Percentiles rank a stretch among this genome's conserved stretches.
Evolutionary conservation across 2,888 invertebrate species (phyloP).

Genomic region (Scrobipalpa atriplicella): DNA sequence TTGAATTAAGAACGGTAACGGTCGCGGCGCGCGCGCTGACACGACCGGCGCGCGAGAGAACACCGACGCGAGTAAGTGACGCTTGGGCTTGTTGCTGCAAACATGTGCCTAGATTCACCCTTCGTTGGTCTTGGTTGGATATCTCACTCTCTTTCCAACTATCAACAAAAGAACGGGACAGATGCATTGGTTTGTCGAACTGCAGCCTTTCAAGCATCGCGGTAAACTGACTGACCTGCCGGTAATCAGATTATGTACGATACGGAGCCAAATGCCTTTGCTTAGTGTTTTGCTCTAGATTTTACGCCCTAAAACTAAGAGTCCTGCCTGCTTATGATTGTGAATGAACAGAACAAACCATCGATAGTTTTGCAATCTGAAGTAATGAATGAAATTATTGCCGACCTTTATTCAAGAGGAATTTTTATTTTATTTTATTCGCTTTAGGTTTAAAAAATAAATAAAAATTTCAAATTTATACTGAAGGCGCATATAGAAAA

Average conservation of each 20-base stretch:
- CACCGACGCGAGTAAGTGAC: conserved; percentile 70
- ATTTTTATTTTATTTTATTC: no score
- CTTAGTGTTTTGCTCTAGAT: conserved; percentile 56
- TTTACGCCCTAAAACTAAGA: conserved; percentile 15
- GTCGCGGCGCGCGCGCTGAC: conserved; percentile 57
- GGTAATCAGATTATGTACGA: conserved; percentile 70
- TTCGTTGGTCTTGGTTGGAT: conserved; percentile 14
- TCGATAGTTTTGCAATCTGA: conserved; percentile 31
- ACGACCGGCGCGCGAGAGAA: conserved; percentile 59
- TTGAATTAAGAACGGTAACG: conserved; percentile 62
- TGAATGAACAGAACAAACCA: conserved; percentile 18
- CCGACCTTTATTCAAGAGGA: neutral
- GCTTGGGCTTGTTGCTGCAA: conserved; percentile 33
- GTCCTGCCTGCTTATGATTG: conserved; percentile 4
- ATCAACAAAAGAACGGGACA: neutral
- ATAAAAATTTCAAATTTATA: neutral
- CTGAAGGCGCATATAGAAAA: neutral
- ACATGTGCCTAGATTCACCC: conserved; percentile 56
- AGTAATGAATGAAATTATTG: conserved; percentile 8
- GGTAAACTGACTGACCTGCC: conserved; percentile 62
- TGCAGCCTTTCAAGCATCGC: conserved; percentile 36
- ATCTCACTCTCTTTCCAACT: conserved; percentile 1
- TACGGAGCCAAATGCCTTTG: conserved; percentile 50
- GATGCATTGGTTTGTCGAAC: conserved; percentile 3
- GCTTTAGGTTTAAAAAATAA: no score